phyloP scores from a whole-genome alignment of 2,888 invertebrate species.

The Spisula solida region DNA sequence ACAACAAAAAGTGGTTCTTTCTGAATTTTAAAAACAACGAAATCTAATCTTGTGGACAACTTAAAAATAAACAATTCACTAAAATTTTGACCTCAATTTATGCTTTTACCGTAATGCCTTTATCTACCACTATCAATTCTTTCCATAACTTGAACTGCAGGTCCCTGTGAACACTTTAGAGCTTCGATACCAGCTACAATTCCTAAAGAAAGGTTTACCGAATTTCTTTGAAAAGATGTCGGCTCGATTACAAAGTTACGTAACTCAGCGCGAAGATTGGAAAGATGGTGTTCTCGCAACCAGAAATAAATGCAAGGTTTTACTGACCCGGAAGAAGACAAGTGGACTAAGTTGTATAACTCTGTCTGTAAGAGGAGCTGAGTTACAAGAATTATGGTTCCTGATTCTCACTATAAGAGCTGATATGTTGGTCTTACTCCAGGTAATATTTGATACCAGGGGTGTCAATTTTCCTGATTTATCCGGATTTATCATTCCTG shows the following conservation, averaged over 20 bases:
- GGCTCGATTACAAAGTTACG: constrained; percentile 79
- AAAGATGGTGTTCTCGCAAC: constrained; percentile 81
- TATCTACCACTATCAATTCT: too few species aligned
- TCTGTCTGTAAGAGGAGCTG: constrained; percentile 79
- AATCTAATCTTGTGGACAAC: too few species aligned
- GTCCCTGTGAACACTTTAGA: constrained; percentile 71
- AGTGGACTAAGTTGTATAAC: constrained; percentile 72
- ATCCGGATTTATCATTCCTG: too few species aligned
- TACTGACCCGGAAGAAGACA: constrained; percentile 72
- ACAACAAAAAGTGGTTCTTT: too few species aligned
- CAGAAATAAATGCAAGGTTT: constrained; percentile 75
- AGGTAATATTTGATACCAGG: constrained; percentile 55
- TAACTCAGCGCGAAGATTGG: constrained; percentile 81
- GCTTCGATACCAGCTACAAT: constrained; percentile 77
- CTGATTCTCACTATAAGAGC: constrained; percentile 75
- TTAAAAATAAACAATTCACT: too few species aligned
- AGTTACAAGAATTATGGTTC: constrained; percentile 83
- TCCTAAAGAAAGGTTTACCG: constrained; percentile 79
- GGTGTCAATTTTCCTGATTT: too few species aligned
- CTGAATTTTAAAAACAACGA: too few species aligned
- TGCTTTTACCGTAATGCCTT: too few species aligned
- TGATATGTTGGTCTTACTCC: constrained; percentile 77
- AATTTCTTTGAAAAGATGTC: constrained; percentile 84
- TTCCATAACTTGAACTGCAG: constrained; percentile 28
- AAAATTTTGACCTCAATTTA: too few species aligned